Evolutionary conservation across 1,140 invertebrate genomes (phyloP).

Genomic region (Dreissena rostriformis): DNA sequence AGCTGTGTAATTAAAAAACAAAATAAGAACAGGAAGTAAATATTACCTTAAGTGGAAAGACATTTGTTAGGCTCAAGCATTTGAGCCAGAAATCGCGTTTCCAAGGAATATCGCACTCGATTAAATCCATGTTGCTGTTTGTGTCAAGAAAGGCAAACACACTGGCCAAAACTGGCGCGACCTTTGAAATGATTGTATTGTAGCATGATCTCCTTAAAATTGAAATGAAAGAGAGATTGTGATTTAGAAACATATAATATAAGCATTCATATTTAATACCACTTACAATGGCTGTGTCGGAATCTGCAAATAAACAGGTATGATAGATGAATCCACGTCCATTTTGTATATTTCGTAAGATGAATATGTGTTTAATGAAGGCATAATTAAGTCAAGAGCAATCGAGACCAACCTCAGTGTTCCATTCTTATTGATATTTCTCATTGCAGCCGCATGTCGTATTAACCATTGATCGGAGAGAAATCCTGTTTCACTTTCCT

Average conservation of each 20-base stretch:
- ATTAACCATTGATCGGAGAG: constrained; percentile 61
- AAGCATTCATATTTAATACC: background rate
- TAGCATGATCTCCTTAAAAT: constrained; percentile 55
- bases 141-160: constrained; percentile 69
- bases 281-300: too few species aligned
- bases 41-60: too few species aligned
- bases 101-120: constrained; percentile 31
- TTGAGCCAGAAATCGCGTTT: constrained; percentile 18
- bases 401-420: constrained; percentile 62
- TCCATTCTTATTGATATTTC: constrained; percentile 64
- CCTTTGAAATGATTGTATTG: constrained; percentile 64
- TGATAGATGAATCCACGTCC: background rate
- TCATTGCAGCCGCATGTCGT: constrained; percentile 61
- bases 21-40: too few species aligned
- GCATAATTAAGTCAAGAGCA: background rate
- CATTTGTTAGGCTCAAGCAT: background rate
- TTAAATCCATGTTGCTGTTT: constrained; percentile 67
- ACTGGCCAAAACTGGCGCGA: constrained; percentile 66
- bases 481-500: constrained; percentile 51
- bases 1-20: too few species aligned
- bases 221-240: background rate
- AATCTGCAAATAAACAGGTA: background rate
- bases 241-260: background rate
- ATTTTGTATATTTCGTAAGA: background rate
- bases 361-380: background rate